Conservation (phyloP, 2,888 invertebrate genomes). For the Dioctria rufipes region DNA sequence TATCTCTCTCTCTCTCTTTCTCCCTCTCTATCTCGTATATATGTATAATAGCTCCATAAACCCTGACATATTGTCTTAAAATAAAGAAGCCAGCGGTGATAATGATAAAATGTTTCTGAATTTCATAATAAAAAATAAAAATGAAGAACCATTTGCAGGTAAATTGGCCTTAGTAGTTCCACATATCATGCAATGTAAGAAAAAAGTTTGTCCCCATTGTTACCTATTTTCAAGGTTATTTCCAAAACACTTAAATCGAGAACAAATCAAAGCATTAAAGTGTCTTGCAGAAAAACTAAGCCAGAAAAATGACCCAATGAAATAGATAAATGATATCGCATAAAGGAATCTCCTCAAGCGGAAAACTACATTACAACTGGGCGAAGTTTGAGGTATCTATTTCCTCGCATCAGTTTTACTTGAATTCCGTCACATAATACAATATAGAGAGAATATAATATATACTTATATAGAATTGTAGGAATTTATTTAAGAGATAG, state of each 20-base stretch:
- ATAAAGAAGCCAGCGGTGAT: too few relatives aligned
- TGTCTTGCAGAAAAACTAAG: slow-evolving; percentile 26
- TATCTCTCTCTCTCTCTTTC: too few relatives aligned
- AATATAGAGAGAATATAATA: too few relatives aligned
- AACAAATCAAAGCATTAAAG: slow-evolving; percentile 46
- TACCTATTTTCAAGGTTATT: slow-evolving; percentile 19
- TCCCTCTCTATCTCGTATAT: too few relatives aligned
- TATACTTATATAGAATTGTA: neutral
- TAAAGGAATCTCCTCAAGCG: slow-evolving; percentile 40
- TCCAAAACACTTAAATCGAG: slow-evolving; percentile 11
- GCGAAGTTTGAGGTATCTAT: slow-evolving; percentile 43
- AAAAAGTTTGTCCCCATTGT: slow-evolving; percentile 22
- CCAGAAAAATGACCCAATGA: slow-evolving; percentile 48
- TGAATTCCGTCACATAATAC: neutral
- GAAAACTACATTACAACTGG: slow-evolving; percentile 48
- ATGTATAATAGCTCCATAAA: too few relatives aligned
- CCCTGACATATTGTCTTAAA: too few relatives aligned
- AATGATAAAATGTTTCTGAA: too few relatives aligned
- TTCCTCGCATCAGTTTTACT: slow-evolving; percentile 24
- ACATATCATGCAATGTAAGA: slow-evolving; percentile 3
- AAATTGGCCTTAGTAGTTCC: too few relatives aligned
- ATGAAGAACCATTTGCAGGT: too few relatives aligned
- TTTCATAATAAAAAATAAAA: too few relatives aligned
- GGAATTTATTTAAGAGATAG: slow-evolving; percentile 17
- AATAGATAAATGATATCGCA: slow-evolving; percentile 48